phyloP scores from a whole-genome alignment of 2,113 vertebrate genomes.

The Hemiscyllium ocellatum region DNA sequence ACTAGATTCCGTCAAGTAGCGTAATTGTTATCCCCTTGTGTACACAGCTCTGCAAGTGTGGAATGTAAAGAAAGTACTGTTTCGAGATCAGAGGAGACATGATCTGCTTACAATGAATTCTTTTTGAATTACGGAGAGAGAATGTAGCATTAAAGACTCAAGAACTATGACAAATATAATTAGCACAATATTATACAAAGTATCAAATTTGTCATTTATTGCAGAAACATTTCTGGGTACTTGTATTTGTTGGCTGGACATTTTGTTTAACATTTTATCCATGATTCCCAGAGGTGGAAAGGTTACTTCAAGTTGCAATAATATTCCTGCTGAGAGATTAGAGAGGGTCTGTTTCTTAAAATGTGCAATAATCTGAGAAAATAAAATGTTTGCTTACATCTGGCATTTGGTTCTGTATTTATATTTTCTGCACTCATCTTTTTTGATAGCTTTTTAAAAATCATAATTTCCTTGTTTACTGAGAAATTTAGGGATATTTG shows the following conservation, averaged over 20 bases:
- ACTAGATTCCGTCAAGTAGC: not conserved
- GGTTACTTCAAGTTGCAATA: not conserved
- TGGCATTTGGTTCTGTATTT: not conserved
- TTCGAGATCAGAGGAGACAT: conserved; percentile 19
- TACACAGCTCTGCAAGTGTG: not conserved
- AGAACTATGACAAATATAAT: conserved; percentile 3
- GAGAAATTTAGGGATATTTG: not conserved
- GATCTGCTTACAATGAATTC: not conserved
- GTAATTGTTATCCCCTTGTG: not conserved
- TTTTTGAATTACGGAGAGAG: not conserved
- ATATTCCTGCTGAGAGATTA: not conserved
- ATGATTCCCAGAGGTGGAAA: not conserved
- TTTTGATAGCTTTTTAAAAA: not conserved
- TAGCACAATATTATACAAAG: not conserved
- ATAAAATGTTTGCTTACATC: not conserved
- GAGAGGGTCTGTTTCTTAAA: not conserved
- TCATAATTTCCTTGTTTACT: not conserved
- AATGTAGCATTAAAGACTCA: not conserved
- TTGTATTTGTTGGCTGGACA: not conserved
- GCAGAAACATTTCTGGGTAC: not conserved
- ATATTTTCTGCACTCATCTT: not conserved
- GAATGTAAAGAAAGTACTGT: not conserved
- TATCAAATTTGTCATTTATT: not conserved
- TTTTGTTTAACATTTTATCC: not conserved
- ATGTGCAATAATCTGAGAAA: not conserved